phyloP scores from a whole-genome alignment of 2,888 invertebrate species.

The Machimus atricapillus region DNA sequence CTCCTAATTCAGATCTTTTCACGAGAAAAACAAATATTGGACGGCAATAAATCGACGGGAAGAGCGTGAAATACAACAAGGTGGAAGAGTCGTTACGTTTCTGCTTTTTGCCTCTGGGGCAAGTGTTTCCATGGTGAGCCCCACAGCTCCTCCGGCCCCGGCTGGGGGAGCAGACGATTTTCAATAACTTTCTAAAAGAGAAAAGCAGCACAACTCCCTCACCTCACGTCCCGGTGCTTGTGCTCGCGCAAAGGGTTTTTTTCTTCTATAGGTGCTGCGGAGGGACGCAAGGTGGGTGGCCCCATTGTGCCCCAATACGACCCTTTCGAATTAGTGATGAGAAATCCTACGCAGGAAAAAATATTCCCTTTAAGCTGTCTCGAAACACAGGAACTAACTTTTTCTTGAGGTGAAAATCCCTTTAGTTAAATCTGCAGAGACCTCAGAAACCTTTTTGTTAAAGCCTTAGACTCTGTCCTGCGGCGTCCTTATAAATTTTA shows the following conservation, averaged over 20 bases:
- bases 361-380: background rate
- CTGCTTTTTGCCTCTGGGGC: background rate
- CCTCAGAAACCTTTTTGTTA: background rate
- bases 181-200: constrained; percentile 10
- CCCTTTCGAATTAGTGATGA: background rate
- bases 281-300: background rate
- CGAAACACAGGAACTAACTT: background rate
- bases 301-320: background rate
- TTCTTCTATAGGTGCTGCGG: background rate
- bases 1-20: background rate
- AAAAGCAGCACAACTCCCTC: background rate
- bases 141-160: background rate
- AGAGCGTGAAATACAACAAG: constrained; percentile 16
- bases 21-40: constrained; percentile 26
- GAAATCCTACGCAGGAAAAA: background rate
- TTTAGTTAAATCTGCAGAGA: background rate
- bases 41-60: constrained; percentile 12
- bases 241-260: background rate
- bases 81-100: constrained; percentile 12
- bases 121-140: background rate
- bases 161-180: background rate
- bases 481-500: background rate
- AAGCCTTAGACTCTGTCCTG: background rate
- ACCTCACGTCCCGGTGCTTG: background rate
- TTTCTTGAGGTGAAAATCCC: background rate